Base-by-base conservation (phyloP, 2,797 vertebrate genomes). In the Leuciscus waleckii region DNA sequence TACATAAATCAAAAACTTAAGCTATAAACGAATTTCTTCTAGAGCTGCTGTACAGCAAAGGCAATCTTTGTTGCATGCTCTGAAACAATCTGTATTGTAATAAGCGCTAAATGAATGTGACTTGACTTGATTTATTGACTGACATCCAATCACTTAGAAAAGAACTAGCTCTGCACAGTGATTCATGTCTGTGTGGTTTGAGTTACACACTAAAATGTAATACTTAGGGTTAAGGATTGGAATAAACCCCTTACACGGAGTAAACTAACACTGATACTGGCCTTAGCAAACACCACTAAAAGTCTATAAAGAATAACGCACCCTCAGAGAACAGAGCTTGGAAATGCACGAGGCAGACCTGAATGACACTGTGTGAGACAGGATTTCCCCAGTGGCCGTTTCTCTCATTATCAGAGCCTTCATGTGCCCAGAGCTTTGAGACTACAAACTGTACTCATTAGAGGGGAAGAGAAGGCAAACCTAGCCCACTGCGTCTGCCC, bases 371-470 rank as follows among this genome's bases (percentile, higher is more conserved):
- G 81, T 13, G 29, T 11, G n/a, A 74, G 74, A 73, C 81, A 29
- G 80, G 63, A 37, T 79, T 79, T 70, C 81, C 81, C 70, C 81
- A 54, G 71, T 37, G 74, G 41, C 65, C 71, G 75, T 79, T 74
- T 58, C n/a, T 46, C 67, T 81, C 85, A 85, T 88, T 87, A 82
- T 71, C 54, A 84, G 58, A 78, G 43, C 67, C 56, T 77, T 84
- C 56, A 70, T 85, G 49, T 81, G 69, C 79, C n/a, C 32, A n/a
- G 67, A 74, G 79, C 58, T 71, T 69, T 69, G 41, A 82, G 78
- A 88, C 83, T 78, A 87, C 82, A 82, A 79, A 79, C 82, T 77
- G 78, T 51, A 32, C 82, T 88, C 85, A 88, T 87, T 88, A 88
- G 79, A 85, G 58, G n/a, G 37, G 73, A 78, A 69, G 54, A 49